Conservation (phyloP, 1,140 invertebrate species). For the Leptopilina clavipes region DNA sequence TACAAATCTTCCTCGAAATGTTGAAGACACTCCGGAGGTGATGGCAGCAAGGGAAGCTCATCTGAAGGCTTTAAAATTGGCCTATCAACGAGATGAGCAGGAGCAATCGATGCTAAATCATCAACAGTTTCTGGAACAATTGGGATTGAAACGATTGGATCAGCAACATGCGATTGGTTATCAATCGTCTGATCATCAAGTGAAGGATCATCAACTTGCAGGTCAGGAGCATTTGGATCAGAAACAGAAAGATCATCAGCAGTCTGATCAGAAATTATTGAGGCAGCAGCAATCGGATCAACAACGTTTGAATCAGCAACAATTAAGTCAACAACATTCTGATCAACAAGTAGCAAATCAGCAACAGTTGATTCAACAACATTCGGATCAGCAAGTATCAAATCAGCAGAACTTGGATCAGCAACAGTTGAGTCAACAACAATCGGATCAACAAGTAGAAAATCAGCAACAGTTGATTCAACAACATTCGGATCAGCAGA, state of each 20-base stretch:
- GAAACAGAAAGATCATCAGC: background rate
- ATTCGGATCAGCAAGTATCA: background rate
- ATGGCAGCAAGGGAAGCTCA: conserved; percentile 61
- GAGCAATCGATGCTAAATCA: background rate
- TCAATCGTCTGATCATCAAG: too few relatives aligned
- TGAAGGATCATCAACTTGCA: too few relatives aligned
- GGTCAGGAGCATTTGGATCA: too few relatives aligned
- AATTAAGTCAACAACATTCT: background rate
- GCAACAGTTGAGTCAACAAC: background rate
- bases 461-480: background rate
- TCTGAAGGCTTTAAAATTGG: conserved; percentile 56
- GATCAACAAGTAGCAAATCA: too few relatives aligned
- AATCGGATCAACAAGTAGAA: too few relatives aligned
- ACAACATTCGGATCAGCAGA: background rate
- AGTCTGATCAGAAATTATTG: background rate
- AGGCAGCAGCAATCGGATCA: background rate
- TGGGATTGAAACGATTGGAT: background rate
- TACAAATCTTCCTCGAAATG: conserved; percentile 74
- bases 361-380: background rate
- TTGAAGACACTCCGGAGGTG: conserved; percentile 67
- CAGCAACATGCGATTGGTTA: too few relatives aligned
- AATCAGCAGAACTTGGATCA: background rate
- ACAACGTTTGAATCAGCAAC: background rate
- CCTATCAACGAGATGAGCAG: conserved; percentile 39
- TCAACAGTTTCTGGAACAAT: background rate